phyloP scores from a whole-genome alignment of 2,113 vertebrate species.

The Ancistrus triradiatus region DNA sequence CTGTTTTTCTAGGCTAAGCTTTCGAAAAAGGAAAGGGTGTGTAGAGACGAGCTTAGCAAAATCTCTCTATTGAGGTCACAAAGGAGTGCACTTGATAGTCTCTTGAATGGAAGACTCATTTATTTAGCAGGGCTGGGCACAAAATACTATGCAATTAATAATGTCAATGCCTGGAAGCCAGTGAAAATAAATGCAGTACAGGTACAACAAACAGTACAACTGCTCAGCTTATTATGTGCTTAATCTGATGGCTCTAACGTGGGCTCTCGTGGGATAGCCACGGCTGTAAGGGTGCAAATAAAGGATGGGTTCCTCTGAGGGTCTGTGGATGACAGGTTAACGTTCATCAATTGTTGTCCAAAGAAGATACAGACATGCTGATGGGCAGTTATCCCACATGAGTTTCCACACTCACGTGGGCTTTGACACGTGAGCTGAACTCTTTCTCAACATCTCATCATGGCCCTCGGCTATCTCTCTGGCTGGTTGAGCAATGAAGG shows the following conservation, averaged over 20 bases:
- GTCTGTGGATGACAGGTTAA: constrained; percentile 6
- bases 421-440: constrained; percentile 47
- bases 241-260: background rate
- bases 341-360: constrained; percentile 19
- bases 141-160: too few relatives aligned
- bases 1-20: too few relatives aligned
- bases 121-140: too few relatives aligned
- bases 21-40: too few relatives aligned
- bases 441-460: constrained; percentile 38
- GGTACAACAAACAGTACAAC: background rate
- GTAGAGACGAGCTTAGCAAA: too few relatives aligned
- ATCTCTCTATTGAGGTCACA: too few relatives aligned
- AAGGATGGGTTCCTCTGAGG: background rate
- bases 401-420: constrained; percentile 53
- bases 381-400: constrained; percentile 33
- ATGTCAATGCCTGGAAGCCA: too few relatives aligned
- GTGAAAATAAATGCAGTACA: too few relatives aligned
- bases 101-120: too few relatives aligned
- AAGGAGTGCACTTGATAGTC: too few relatives aligned
- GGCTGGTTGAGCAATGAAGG: constrained; percentile 43
- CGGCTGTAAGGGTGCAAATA: background rate
- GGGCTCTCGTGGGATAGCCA: background rate
- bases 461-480: constrained; percentile 13
- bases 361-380: constrained; percentile 3
- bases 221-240: background rate